These are phyloP conservation scores for Tragelaphus imberbis DNA, from an alignment of 2,113 vertebrate species.

Conservation along the genomic window DNA sequence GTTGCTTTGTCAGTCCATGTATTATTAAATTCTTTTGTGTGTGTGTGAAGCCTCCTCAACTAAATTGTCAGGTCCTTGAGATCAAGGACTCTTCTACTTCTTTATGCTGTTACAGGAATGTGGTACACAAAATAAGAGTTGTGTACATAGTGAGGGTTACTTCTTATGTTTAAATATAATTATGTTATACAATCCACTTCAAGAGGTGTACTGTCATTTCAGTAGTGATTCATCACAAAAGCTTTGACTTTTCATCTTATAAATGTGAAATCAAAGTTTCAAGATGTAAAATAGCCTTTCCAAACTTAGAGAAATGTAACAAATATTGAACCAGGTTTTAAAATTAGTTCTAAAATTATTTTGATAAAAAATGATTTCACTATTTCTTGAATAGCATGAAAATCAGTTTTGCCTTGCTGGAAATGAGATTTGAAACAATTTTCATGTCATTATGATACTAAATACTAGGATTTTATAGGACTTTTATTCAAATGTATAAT, in stretches of 20 bases:
- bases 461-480: not conserved
- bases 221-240: not conserved
- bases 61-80: not conserved
- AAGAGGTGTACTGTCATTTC: not conserved
- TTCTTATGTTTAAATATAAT: slow-evolving; percentile 4
- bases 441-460: not conserved
- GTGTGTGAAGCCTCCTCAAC: not conserved
- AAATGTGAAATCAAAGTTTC: slow-evolving; percentile 26
- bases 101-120: not conserved
- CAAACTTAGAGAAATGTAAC: not conserved
- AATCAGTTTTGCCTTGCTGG: not conserved
- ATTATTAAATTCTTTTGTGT: not conserved
- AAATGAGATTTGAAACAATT: slow-evolving; percentile 33
- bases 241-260: not conserved
- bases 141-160: not conserved
- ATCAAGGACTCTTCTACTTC: not conserved
- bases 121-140: not conserved
- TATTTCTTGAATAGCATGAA: slow-evolving; percentile 20
- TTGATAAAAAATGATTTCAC: slow-evolving; percentile 17
- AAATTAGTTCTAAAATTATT: not conserved
- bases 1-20: not conserved
- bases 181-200: not conserved
- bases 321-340: not conserved
- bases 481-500: not conserved
- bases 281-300: slow-evolving; percentile 7